Evolutionary conservation across 2,888 invertebrate genomes (phyloP).

Genomic region (Nomada flava): DNA sequence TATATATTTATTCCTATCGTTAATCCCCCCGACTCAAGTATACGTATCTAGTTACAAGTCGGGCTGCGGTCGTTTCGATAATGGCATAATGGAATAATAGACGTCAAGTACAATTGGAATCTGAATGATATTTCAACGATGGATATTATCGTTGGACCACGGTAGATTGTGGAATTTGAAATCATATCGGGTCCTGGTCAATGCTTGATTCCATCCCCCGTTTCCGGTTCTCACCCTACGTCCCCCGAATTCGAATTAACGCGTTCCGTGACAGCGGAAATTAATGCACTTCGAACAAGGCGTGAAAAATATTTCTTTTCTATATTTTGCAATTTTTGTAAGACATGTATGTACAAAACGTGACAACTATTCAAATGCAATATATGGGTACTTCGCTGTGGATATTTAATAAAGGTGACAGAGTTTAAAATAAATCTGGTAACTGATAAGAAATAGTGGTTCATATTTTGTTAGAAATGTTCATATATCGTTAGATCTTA

Average conservation of each 20-base stretch:
- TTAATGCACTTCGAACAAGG: background rate
- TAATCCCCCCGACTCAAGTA: constrained; percentile 39
- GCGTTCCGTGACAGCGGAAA: background rate
- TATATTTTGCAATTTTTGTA: too few relatives aligned
- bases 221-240: background rate
- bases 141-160: constrained; percentile 33
- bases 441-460: too few relatives aligned
- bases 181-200: constrained; percentile 20
- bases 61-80: constrained; percentile 28
- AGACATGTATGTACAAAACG: too few relatives aligned
- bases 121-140: constrained; percentile 44
- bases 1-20: constrained; percentile 45
- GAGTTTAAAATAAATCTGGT: too few relatives aligned
- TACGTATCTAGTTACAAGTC: constrained; percentile 62
- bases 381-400: too few relatives aligned
- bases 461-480: too few relatives aligned
- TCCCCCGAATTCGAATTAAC: background rate
- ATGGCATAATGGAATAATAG: constrained; percentile 56
- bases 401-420: too few relatives aligned
- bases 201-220: constrained; percentile 1
- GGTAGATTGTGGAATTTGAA: constrained; percentile 42
- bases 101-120: constrained; percentile 44
- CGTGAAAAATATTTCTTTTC: too few relatives aligned
- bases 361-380: too few relatives aligned
- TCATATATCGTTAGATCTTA: too few relatives aligned